Evolutionary conservation across 2,797 vertebrate genomes (phyloP), one percentile per base, ranked within the genome.

Genomic region (Leptatherina wallacei): DNA sequence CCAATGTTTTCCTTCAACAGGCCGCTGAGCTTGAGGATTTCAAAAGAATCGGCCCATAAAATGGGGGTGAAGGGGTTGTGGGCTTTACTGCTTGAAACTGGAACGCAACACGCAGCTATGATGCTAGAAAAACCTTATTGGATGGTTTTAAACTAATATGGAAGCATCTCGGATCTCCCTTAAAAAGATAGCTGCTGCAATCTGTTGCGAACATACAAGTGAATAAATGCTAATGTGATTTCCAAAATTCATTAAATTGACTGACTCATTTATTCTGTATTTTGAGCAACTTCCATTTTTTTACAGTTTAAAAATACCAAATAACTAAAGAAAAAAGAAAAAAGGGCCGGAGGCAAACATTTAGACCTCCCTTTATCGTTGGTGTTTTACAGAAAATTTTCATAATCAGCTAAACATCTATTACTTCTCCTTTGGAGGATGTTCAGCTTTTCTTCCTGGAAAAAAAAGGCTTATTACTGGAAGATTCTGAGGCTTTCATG

Each of bases 1-100:
- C 35, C 11, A 4, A 29, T 60, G 0, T 58, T 65, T 16, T 59
- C 24, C 57, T 69, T 69, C 42, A 44, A 51, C 13, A 33, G n/a
- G 47, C n/a, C 14, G 59, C 11, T 71, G 40, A 77, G 61, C 54
- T 59, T 71, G 33, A 55, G 36, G 51, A 73, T 58, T 61, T 69
- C 2, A 20, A 67, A 62, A 67, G 70, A 69, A 44, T 49, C 47
- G 54, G 73, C 55, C 36, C 33, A 30, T 65, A 71, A 64, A 61
- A n/a, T n/a, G n/a, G n/a, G n/a, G 32, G 22, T 4, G 42, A 4
- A 30, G 30, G 30, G 30, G n/a, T n/a, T 51, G 47, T 10, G 33
- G 13, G 11, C 16, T 42, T 32, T 11, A 32, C 30, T n/a, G 65
- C 27, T 44, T 20, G 10, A 64, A 60, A 66, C 40, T 58, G 47